Percentiles rank a stretch among this genome's conserved stretches.
These are phyloP conservation scores for Lathamus discolor DNA, from an alignment of 2,113 vertebrate genomes.

Conservation along the genomic window DNA sequence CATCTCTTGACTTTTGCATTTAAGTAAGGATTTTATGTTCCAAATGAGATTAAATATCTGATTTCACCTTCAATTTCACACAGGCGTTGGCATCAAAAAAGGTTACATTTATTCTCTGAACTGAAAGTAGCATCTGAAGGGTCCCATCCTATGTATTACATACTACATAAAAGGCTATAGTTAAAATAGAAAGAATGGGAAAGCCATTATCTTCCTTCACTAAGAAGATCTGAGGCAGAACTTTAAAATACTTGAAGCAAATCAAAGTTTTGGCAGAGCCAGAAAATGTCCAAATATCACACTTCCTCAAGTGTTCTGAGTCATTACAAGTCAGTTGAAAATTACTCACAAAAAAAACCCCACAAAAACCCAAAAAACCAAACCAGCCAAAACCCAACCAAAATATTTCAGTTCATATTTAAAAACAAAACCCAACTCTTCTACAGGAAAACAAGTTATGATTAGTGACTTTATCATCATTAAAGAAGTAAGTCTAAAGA, in stretches of 20 bases:
- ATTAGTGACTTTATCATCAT: neutral
- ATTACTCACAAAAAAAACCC: neutral
- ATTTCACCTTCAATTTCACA: neutral
- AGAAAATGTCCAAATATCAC: neutral
- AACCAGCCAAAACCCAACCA: neutral
- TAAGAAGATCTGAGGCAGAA: neutral
- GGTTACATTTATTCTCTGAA: neutral
- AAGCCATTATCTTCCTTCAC: neutral
- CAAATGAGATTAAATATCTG: neutral
- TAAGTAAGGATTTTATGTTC: neutral
- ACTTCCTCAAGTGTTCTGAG: neutral
- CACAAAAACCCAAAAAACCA: neutral
- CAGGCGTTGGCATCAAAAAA: neutral
- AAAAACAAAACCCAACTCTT: neutral
- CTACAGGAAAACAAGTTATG: neutral
- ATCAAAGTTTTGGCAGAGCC: neutral
- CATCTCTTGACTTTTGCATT: neutral
- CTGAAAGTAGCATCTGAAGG: neutral
- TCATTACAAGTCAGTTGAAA: neutral
- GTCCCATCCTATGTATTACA: neutral
- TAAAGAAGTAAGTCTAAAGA: slow-evolving; percentile 16
- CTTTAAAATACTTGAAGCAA: neutral
- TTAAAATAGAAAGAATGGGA: neutral
- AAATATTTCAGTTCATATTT: neutral
- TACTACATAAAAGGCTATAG: neutral